These are phyloP conservation scores for Trichechus manatus DNA, from an alignment of 2,113 vertebrate genomes.

Conservation along the genomic window DNA sequence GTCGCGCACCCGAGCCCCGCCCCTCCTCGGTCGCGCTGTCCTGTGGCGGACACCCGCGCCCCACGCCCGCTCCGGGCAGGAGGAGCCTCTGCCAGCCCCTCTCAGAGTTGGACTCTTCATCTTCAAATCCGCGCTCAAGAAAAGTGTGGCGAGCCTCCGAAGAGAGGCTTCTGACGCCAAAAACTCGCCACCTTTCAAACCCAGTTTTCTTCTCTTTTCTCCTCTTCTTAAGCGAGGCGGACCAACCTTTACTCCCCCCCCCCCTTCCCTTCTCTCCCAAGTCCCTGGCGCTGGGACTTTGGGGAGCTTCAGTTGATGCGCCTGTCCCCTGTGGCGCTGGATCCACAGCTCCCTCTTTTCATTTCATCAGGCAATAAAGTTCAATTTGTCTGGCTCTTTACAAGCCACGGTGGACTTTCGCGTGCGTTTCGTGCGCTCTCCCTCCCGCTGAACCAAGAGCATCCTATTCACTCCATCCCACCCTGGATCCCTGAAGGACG, in stretches of 20 bases:
- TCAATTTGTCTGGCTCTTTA: slow-evolving; percentile 56
- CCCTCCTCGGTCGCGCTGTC: not conserved
- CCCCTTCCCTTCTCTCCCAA: not conserved
- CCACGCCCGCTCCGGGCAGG: not conserved
- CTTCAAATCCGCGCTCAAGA: not conserved
- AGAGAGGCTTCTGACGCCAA: not conserved
- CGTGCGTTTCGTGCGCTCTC: not conserved
- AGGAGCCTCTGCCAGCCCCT: not conserved
- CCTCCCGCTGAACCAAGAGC: not conserved
- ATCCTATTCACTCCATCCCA: not conserved
- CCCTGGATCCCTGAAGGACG: slow-evolving; percentile 74
- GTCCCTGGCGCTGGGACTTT: slow-evolving; percentile 48
- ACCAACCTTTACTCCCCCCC: not conserved
- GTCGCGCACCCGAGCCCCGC: not conserved
- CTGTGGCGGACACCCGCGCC: not conserved
- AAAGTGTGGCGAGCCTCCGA: slow-evolving; percentile 49
- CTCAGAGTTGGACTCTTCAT: not conserved
- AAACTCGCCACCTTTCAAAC: not conserved
- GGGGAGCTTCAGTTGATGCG: not conserved
- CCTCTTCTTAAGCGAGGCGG: not conserved
- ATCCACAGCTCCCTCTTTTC: slow-evolving; percentile 38
- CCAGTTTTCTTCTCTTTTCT: not conserved
- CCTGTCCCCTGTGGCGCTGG: slow-evolving; percentile 31
- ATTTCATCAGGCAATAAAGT: slow-evolving; percentile 79
- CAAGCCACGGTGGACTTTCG: not conserved